Base-by-base conservation (phyloP, 1,140 invertebrate species). In the Drosophila eugracilis region DNA sequence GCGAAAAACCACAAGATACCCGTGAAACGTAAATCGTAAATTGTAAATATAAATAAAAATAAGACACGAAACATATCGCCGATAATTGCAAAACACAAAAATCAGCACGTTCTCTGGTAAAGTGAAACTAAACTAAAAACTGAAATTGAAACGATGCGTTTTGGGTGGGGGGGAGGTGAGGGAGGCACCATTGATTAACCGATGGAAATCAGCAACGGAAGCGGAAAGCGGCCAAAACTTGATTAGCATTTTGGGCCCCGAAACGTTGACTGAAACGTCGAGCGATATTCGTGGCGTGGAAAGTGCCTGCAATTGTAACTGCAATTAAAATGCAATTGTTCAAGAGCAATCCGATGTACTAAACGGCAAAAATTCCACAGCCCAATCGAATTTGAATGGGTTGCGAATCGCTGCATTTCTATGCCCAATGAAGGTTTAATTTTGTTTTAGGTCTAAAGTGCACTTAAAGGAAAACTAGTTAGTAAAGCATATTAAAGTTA, bases 281-380 rank as follows among this genome's bases (percentile, higher is more conserved):
- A n/a, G n/a, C n/a, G n/a, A n/a, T n/a, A n/a, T n/a, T n/a, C n/a
- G n/a, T 22, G 10, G 12, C 3, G 22, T 22, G 15, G 42, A 50
- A 49, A 63, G 52, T 34, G 42, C 24, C 24, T 42, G 70, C 70
- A 73, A 73, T 73, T 73, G 70, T 71, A 71, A 60, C 55, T 72
- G 70, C 70, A 73, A 73, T 73, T 73, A 73, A 73, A 73, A 73
- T 73, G 54, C 70, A 72, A 60, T 72, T 70, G 69, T 72, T 72
- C 42, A 30, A 49, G 19, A 41, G 58, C 44, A 48, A 63, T 66
- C 32, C 10, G 57, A 37, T 15, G 49, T 55, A 14, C 49, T 59
- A 59, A 54, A 36, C 49, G 30, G n/a, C n/a, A 24, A 26, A 54
- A 55, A 10, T 36, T 53, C n/a, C 9, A n/a, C 12, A 48, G 42